Base-by-base conservation (phyloP, 2,113 vertebrate species). In the Pogonocichla stellata region DNA sequence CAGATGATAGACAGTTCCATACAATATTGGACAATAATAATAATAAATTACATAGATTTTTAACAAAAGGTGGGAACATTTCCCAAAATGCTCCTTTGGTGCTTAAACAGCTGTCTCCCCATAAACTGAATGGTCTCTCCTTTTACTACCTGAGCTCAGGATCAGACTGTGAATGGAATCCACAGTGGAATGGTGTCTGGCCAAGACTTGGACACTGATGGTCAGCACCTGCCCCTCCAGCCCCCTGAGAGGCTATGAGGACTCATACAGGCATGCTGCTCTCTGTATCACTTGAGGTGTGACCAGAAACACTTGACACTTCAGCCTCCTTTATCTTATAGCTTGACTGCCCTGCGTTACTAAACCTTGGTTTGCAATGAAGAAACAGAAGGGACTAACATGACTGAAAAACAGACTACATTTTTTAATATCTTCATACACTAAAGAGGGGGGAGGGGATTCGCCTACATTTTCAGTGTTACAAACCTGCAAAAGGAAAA, bases 371-470 rank as follows among this genome's bases (percentile, higher is more conserved):
- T 26, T 86, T 74, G 31, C 26, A 62, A 17, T 6, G 9, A 70
- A 20, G 43, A 88, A 84, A 79, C 22, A 67, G 22, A 86, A 89
- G 17, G 22, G 31, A 64, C 5, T 72, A 65, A 42, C 89, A 78
- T n/a, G 18, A 57, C 23, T 67, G 20, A 74, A 86, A 86, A 78
- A 12, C 4, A 47, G 42, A 25, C 8, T 19, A 29, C 4, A 38
- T 28, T 67, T 75, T 58, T 88, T 56, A 12, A 29, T 66, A 40
- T 26, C 8, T 73, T 74, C 14, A 19, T n/a, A 40, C 4, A 34
- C 36, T 51, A 23, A 61, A 58, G 45, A 25, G 6, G 7, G 3
- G 2, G 12, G 10, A 9, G 5, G 6, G 8, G 1, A 2, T 12
- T 67, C 5, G 43, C 14, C 47, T 79, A 53, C 25, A 60, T 80